Evolutionary conservation across 2,797 vertebrate genomes (phyloP).

Genomic region (Rousettus madagascariensis): DNA sequence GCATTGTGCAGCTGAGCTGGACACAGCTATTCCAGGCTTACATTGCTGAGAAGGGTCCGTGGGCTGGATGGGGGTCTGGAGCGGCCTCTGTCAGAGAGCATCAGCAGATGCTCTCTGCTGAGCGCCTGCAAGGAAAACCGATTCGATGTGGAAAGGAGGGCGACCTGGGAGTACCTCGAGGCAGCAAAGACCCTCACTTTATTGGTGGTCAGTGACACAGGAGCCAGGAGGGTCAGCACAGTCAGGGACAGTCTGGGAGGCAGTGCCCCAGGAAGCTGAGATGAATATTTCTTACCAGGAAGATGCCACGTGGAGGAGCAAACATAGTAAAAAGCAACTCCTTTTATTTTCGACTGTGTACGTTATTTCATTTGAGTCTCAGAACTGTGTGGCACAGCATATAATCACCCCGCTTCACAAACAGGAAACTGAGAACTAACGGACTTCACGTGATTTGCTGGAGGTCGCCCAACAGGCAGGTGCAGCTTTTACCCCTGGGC

Average conservation of each 20-base stretch:
- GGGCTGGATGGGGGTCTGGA: neutral
- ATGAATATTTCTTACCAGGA: neutral
- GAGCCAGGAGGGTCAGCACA: neutral
- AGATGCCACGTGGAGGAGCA: neutral
- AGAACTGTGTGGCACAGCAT: neutral
- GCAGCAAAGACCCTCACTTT: neutral
- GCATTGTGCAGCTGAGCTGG: neutral
- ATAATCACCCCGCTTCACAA: neutral
- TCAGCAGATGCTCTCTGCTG: neutral
- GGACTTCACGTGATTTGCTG: neutral
- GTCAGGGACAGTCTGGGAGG: too few relatives aligned
- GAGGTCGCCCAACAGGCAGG: neutral
- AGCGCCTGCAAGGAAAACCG: neutral
- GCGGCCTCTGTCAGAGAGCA: neutral
- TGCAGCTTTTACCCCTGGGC: neutral
- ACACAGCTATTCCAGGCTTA: neutral
- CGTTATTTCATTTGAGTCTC: neutral
- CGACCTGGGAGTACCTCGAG: fast-evolving
- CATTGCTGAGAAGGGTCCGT: neutral
- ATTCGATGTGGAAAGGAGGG: neutral
- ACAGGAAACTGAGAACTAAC: neutral
- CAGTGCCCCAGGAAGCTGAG: too few relatives aligned
- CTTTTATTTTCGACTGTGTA: neutral
- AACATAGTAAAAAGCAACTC: neutral
- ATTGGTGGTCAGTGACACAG: neutral